phyloP scores from a whole-genome alignment of 1,140 invertebrate genomes.

The Tigriopus japonicus region DNA sequence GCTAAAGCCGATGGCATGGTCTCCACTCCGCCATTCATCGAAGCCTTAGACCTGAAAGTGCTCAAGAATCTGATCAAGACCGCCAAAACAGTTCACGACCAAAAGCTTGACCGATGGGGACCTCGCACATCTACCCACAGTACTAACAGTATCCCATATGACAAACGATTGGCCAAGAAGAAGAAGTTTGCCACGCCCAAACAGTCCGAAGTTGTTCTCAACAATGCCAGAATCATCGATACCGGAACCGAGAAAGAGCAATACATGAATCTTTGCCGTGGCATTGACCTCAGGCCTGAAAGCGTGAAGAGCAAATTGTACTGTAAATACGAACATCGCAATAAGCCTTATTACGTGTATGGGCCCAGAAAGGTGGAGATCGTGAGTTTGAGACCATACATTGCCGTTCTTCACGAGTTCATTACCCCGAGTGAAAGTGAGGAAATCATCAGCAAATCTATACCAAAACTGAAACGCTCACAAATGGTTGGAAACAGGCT shows the following conservation, averaged over 20 bases:
- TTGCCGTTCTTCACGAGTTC: slow-evolving; percentile 12
- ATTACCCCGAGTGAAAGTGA: background rate
- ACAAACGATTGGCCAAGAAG: slow-evolving; percentile 9
- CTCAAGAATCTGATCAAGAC: slow-evolving; percentile 10
- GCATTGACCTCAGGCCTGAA: slow-evolving; percentile 1
- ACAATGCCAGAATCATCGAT: background rate
- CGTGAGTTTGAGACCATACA: slow-evolving; percentile 1
- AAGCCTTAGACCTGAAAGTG: background rate
- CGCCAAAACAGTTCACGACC: slow-evolving; percentile 13
- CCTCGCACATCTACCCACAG: background rate
- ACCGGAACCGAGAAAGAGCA: slow-evolving; percentile 1
- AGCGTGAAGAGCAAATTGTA: background rate
- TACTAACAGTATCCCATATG: background rate
- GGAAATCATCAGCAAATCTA: background rate
- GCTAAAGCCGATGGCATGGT: slow-evolving; percentile 10
- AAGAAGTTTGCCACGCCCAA: slow-evolving; percentile 3
- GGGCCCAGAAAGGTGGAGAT: slow-evolving; percentile 8
- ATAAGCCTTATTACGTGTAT: background rate
- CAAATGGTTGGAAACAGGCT: background rate
- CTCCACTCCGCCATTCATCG: slow-evolving; percentile 1
- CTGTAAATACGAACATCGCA: background rate
- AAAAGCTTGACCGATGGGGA: slow-evolving; percentile 11
- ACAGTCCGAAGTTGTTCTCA: background rate
- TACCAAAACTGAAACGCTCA: background rate
- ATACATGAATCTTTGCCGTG: slow-evolving; percentile 5